Conservation (phyloP, 2,797 vertebrate genomes). For the Parauchenoglanis ngamensis region DNA sequence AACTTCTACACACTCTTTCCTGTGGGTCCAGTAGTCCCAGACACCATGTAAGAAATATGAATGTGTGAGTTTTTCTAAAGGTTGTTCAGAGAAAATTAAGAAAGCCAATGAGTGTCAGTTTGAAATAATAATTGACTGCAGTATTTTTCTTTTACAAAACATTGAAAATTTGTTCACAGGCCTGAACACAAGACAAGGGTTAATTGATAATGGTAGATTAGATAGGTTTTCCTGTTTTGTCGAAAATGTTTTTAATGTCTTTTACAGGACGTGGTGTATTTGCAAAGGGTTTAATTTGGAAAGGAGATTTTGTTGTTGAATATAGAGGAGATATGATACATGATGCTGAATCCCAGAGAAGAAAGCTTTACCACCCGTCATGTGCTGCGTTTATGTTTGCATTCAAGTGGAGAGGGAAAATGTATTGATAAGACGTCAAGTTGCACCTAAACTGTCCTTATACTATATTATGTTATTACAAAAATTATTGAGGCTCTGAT, state of each 20-base stretch:
- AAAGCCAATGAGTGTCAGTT: too few species aligned
- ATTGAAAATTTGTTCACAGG: too few species aligned
- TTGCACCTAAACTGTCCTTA: slow-evolving; percentile 11
- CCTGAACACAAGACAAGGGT: too few species aligned
- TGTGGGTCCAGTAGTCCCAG: too few species aligned
- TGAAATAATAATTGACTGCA: too few species aligned
- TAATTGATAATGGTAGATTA: too few species aligned
- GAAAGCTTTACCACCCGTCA: not conserved
- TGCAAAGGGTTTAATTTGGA: not conserved
- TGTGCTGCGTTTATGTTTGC: slow-evolving; percentile 4
- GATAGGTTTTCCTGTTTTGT: too few species aligned
- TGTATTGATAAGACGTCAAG: slow-evolving; percentile 51
- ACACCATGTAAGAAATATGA: too few species aligned
- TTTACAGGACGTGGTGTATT: slow-evolving; percentile 20
- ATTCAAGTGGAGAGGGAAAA: slow-evolving; percentile 27
- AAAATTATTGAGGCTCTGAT: not conserved
- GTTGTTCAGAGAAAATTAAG: too few species aligned
- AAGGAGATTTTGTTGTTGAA: slow-evolving; percentile 15
- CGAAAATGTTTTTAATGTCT: not conserved
- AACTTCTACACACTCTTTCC: too few species aligned
- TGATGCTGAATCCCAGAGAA: not conserved
- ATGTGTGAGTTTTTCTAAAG: too few species aligned
- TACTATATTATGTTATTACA: slow-evolving; percentile 19
- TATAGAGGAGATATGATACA: slow-evolving; percentile 10
- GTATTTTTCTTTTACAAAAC: too few species aligned